Evolutionary conservation across 2,113 vertebrate genomes (phyloP), one percentile per base, ranked within the genome.

Genomic region (Gambusia affinis): DNA sequence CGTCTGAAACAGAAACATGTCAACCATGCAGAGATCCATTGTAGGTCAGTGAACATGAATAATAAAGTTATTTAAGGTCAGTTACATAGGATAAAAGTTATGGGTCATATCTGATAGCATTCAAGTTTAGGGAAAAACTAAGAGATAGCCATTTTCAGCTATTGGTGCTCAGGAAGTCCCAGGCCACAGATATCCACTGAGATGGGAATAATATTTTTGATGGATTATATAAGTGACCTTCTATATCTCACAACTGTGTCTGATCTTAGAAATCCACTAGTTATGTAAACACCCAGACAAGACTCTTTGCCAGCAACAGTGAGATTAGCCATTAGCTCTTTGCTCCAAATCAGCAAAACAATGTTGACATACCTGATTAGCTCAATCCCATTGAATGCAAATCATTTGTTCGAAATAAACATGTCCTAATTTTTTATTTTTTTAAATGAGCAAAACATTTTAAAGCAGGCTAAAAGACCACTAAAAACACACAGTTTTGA

Each of bases 221-320:
- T 82, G 78, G 54, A 76, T 92, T 90, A 87, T 42, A 35, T 87
- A 91, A 89, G 60, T 31, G 11, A n/a, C 60, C 70, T 42, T 79
- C 83, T 80, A 73, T 78, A 73, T 71, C 64, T 81, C 62, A 39
- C 68, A 27, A 76, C 33, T 73, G 24, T 29, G 67, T 27, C 84
- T 10, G 70, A 78, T 33, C 75, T 79, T 65, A 64, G 69, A 80
- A 87, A 72, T 73, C 70, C 66, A 80, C 60, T 24, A 28, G 80
- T 64, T 74, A 75, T 35, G 66, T 74, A 83, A 88, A 67, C 57
- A 69, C 35, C 12, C 31, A 4, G 1, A 57, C 47, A 42, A 67
- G 57, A 75, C 60, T 28, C 1, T 31, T 4, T 67, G 33, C 22
- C 42, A 57, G 62, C 42, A 67, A 37, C 69, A 64, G 17, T 29